Percentiles rank a stretch among this genome's conserved stretches.
phyloP scores from a whole-genome alignment of 1,140 invertebrate species.

The Mactra quadrangularis region DNA sequence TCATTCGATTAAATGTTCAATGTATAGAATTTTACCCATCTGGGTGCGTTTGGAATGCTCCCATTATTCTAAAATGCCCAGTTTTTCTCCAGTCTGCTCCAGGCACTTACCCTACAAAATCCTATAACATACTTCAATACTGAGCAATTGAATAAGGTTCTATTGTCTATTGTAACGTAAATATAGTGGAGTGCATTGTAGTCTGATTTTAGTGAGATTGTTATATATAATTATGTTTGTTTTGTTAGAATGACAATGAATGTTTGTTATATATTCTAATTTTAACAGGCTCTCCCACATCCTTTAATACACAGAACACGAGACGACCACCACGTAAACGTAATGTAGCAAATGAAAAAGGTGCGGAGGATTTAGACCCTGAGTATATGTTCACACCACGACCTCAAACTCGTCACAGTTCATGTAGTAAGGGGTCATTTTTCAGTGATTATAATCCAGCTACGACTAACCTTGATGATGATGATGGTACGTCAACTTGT shows the following conservation, averaged over 20 bases:
- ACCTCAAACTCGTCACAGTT: neutral
- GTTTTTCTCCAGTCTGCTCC: too few species aligned
- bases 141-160: too few species aligned
- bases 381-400: slow-evolving; percentile 73
- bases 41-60: too few species aligned
- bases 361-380: slow-evolving; percentile 66
- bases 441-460: neutral
- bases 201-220: too few species aligned
- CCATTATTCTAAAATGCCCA: too few species aligned
- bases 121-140: too few species aligned
- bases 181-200: too few species aligned
- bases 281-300: slow-evolving; percentile 7
- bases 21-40: too few species aligned
- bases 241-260: slow-evolving; percentile 1
- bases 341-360: slow-evolving; percentile 72
- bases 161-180: too few species aligned
- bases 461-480: slow-evolving; percentile 32
- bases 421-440: neutral
- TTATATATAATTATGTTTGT: neutral
- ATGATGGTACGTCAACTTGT: slow-evolving; percentile 62
- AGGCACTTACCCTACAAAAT: too few species aligned
- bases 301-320: neutral
- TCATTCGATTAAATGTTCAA: too few species aligned
- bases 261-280: slow-evolving; percentile 10
- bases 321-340: slow-evolving; percentile 30